phyloP scores from a whole-genome alignment of 2,113 vertebrate genomes.

The Turdus rufiventris region DNA sequence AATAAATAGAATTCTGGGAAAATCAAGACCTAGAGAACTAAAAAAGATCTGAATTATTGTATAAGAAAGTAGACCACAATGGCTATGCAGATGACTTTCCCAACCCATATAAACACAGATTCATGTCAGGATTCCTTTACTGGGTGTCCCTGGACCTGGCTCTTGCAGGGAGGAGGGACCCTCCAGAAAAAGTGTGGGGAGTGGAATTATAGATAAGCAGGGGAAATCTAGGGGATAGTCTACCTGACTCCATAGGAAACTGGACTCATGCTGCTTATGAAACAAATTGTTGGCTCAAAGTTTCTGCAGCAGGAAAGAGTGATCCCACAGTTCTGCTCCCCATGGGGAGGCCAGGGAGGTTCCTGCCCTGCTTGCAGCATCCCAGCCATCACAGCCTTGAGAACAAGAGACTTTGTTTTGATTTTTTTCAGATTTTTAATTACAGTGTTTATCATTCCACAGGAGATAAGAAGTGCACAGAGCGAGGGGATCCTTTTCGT shows the following conservation, averaged over 20 bases:
- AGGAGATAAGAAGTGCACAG: neutral
- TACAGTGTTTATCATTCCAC: constrained; percentile 18
- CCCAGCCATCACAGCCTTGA: neutral
- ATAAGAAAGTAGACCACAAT: neutral
- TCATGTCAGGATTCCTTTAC: too few relatives aligned
- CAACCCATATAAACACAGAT: rapidly evolving
- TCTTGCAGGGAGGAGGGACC: rapidly evolving
- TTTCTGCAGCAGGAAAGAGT: neutral
- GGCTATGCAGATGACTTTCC: rapidly evolving
- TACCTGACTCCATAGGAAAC: neutral
- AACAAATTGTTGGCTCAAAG: neutral
- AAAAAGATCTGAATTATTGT: neutral
- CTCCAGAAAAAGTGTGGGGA: neutral
- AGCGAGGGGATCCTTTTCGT: neutral
- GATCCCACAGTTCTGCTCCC: neutral
- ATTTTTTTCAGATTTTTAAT: constrained; percentile 18
- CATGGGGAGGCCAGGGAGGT: neutral
- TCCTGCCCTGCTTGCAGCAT: rapidly evolving
- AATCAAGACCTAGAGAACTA: neutral
- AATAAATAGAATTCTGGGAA: rapidly evolving
- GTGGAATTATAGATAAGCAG: neutral
- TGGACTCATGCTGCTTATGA: neutral
- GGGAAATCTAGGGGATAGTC: neutral
- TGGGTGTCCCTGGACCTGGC: rapidly evolving
- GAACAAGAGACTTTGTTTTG: neutral